These are phyloP conservation scores for Vanessa tameamea DNA, from an alignment of 1,140 invertebrate genomes.

Conservation along the genomic window DNA sequence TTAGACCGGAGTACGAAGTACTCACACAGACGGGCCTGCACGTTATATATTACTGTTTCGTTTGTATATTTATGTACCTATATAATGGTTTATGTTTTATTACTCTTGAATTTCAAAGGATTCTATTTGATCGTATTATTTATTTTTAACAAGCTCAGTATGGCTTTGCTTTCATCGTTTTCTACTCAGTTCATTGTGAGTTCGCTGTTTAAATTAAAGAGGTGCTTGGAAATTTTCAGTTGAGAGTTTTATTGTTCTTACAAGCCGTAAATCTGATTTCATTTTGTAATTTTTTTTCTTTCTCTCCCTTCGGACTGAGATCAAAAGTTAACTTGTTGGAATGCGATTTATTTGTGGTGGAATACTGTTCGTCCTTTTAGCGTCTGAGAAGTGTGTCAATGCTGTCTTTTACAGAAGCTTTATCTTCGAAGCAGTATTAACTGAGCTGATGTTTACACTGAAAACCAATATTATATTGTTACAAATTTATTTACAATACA, in stretches of 20 bases:
- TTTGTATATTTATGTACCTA: too few relatives aligned
- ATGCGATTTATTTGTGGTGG: constrained; percentile 2
- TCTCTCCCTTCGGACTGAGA: constrained; percentile 5
- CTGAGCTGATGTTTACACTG: too few relatives aligned
- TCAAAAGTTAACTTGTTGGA: constrained; percentile 23
- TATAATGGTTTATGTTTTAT: neutral
- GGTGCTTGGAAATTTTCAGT: too few relatives aligned
- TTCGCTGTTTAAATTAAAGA: too few relatives aligned
- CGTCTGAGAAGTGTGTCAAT: neutral
- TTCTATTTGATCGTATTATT: neutral
- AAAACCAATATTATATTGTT: too few relatives aligned
- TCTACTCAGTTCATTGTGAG: neutral
- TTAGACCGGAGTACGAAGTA: too few relatives aligned
- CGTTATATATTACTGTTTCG: too few relatives aligned
- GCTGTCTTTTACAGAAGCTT: too few relatives aligned
- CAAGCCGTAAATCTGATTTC: constrained; percentile 16
- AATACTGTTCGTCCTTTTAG: neutral
- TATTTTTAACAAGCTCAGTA: neutral
- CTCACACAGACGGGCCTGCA: too few relatives aligned
- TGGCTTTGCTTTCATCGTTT: neutral
- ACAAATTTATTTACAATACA: too few relatives aligned
- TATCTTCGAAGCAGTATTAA: too few relatives aligned
- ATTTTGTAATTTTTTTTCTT: neutral
- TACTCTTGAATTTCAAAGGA: neutral
- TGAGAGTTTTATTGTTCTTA: constrained; percentile 8